Evolutionary conservation across 2,113 vertebrate species (phyloP).

Genomic region (Scomber japonicus): DNA sequence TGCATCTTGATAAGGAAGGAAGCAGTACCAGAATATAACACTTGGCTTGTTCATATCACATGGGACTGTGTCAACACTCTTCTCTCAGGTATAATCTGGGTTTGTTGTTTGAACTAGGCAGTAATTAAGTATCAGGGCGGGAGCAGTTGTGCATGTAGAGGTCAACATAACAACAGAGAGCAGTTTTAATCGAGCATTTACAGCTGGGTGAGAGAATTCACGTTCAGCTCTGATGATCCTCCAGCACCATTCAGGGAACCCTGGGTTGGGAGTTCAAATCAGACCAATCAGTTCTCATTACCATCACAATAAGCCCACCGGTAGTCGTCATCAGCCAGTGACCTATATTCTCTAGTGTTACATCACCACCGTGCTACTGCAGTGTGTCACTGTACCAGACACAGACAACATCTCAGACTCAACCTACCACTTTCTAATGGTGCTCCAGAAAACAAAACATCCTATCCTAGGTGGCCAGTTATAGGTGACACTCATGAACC

Average conservation of each 20-base stretch:
- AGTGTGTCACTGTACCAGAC: slow-evolving; percentile 67
- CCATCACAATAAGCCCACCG: slow-evolving; percentile 69
- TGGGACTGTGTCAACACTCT: slow-evolving; percentile 53
- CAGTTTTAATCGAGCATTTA: slow-evolving; percentile 47
- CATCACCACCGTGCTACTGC: slow-evolving; percentile 75
- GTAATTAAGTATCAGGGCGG: slow-evolving; percentile 12
- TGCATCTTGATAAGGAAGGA: slow-evolving; percentile 44
- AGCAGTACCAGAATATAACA: slow-evolving; percentile 10
- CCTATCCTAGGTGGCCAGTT: slow-evolving; percentile 47
- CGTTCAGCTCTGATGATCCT: slow-evolving; percentile 57
- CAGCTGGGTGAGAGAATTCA: slow-evolving; percentile 59
- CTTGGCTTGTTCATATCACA: slow-evolving; percentile 45
- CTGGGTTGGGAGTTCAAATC: slow-evolving; percentile 71
- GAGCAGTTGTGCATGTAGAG: slow-evolving; percentile 20
- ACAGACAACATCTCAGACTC: slow-evolving; percentile 67
- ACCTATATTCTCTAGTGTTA: slow-evolving; percentile 77
- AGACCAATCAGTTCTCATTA: slow-evolving; percentile 81
- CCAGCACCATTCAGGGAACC: slow-evolving; percentile 74
- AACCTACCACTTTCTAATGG: slow-evolving; percentile 64
- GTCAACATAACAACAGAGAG: slow-evolving; percentile 34
- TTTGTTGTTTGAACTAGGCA: slow-evolving; percentile 47
- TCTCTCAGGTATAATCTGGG: slow-evolving; percentile 79
- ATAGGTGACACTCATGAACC: slow-evolving; percentile 68
- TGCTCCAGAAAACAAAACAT: slow-evolving; percentile 66
- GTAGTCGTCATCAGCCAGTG: slow-evolving; percentile 72